Percentiles rank a stretch among this genome's conserved stretches.
Evolutionary conservation across 2,797 vertebrate species (phyloP).

Genomic region (Remorina albescens): DNA sequence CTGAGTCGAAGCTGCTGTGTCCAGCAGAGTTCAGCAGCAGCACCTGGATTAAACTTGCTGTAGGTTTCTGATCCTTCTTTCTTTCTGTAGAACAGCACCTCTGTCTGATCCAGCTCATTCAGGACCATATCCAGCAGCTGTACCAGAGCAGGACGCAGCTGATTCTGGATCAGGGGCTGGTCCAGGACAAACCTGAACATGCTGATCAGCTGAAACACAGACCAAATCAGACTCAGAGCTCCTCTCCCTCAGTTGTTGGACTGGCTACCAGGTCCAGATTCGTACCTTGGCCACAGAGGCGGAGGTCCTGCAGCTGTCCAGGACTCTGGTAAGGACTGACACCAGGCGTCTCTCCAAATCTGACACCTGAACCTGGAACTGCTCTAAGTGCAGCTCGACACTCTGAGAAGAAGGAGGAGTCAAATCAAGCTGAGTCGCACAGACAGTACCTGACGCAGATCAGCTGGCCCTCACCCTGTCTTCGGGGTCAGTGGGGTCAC

Average conservation of each 20-base stretch:
- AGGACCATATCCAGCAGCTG: slow-evolving; percentile 77
- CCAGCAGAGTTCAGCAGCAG: slow-evolving; percentile 30
- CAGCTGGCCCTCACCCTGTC: slow-evolving; percentile 69
- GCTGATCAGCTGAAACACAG: slow-evolving; percentile 76
- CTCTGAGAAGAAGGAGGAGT: slow-evolving; percentile 12
- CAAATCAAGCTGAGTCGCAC: slow-evolving; percentile 1
- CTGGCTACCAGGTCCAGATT: fast-evolving
- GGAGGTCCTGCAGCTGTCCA: slow-evolving; percentile 70
- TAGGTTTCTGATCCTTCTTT: fast-evolving
- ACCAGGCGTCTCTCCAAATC: slow-evolving; percentile 82
- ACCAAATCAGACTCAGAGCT: background rate
- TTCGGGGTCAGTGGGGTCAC: slow-evolving; percentile 79
- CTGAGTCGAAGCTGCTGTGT: slow-evolving; percentile 13
- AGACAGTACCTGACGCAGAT: background rate
- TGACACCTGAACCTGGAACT: slow-evolving; percentile 82
- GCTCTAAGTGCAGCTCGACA: slow-evolving; percentile 8
- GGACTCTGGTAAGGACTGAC: slow-evolving; percentile 79
- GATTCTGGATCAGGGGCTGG: slow-evolving; percentile 74
- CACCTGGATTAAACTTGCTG: background rate
- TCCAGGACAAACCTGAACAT: slow-evolving; percentile 84
- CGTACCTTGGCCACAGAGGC: slow-evolving; percentile 78
- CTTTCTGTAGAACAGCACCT: slow-evolving; percentile 76
- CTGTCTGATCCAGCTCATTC: slow-evolving; percentile 73
- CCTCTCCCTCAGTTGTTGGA: background rate
- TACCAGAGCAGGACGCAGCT: slow-evolving; percentile 69